phyloP scores from a whole-genome alignment of 1,140 invertebrate species.

The Araneus ventricosus region DNA sequence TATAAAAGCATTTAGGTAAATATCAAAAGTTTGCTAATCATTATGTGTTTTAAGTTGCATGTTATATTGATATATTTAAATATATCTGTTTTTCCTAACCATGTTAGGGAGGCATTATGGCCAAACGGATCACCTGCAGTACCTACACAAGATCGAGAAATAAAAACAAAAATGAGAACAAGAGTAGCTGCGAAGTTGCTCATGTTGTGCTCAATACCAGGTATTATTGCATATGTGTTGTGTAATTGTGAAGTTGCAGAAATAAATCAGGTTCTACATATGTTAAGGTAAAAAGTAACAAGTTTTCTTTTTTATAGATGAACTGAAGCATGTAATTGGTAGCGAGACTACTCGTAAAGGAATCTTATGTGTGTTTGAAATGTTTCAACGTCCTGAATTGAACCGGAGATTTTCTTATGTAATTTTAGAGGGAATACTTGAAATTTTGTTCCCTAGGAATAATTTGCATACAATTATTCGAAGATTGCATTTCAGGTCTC shows the following conservation, averaged over 20 bases:
- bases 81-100: conserved; percentile 1
- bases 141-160: conserved; percentile 84
- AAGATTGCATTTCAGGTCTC: conserved; percentile 83
- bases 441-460: conserved; percentile 88
- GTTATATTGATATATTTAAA: background rate
- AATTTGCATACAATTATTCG: conserved; percentile 85
- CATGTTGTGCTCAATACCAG: conserved; percentile 88
- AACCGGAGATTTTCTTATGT: conserved; percentile 93
- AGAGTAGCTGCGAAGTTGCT: conserved; percentile 92
- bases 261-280: no score
- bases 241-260: no score
- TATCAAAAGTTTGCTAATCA: no score
- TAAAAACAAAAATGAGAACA: conserved; percentile 88
- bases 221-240: conserved; percentile 79
- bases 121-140: conserved; percentile 86
- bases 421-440: conserved; percentile 90
- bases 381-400: conserved; percentile 90
- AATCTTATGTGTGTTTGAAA: conserved; percentile 92
- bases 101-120: conserved; percentile 88
- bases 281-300: no score
- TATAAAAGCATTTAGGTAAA: conserved; percentile 91
- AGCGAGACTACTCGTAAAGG: conserved; percentile 92
- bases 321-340: conserved; percentile 94
- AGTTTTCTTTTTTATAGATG: conserved; percentile 85
- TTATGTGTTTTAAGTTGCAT: no score